phyloP scores from a whole-genome alignment of 2,888 invertebrate genomes.

The Eumerus sabulonum region DNA sequence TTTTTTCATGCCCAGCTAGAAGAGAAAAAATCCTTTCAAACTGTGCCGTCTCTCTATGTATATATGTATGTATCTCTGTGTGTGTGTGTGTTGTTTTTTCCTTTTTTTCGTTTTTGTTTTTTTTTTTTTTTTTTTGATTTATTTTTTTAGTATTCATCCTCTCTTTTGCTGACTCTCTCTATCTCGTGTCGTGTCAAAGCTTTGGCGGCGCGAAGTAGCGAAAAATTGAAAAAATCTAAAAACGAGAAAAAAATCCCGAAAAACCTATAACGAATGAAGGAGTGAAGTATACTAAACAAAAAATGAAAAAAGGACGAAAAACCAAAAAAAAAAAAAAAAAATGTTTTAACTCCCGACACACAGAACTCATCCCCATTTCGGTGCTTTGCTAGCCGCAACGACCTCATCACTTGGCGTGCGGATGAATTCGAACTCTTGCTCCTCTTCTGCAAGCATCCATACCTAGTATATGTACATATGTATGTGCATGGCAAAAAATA shows the following conservation, averaged over 20 bases:
- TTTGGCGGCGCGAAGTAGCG: constrained; percentile 63
- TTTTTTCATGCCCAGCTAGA: constrained; percentile 60
- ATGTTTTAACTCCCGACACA: constrained; percentile 29
- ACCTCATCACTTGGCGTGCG: constrained; percentile 6
- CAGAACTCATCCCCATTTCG: constrained; percentile 10
- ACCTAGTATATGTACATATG: too few relatives aligned
- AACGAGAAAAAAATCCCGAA: constrained; percentile 61
- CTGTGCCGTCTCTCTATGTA: constrained; percentile 38
- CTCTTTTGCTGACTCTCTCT: constrained; percentile 59
- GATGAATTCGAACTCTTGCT: too few relatives aligned
- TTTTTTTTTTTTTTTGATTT: too few relatives aligned
- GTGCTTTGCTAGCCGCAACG: constrained; percentile 4
- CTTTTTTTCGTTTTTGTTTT: constrained; percentile 59
- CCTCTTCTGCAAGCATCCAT: too few relatives aligned
- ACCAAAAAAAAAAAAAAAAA: constrained; percentile 55
- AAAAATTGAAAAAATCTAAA: constrained; percentile 57
- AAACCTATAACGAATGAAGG: constrained; percentile 20
- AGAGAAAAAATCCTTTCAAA: constrained; percentile 64
- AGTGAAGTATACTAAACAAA: constrained; percentile 34
- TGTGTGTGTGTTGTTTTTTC: constrained; percentile 57
- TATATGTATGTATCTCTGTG: constrained; percentile 55
- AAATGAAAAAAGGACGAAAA: constrained; percentile 57
- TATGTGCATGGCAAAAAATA: not conserved
- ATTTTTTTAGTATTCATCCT: constrained; percentile 48
- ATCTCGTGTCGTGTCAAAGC: constrained; percentile 52